Evolutionary conservation across 2,797 vertebrate species (phyloP).

Genomic region (Trachurus trachurus): DNA sequence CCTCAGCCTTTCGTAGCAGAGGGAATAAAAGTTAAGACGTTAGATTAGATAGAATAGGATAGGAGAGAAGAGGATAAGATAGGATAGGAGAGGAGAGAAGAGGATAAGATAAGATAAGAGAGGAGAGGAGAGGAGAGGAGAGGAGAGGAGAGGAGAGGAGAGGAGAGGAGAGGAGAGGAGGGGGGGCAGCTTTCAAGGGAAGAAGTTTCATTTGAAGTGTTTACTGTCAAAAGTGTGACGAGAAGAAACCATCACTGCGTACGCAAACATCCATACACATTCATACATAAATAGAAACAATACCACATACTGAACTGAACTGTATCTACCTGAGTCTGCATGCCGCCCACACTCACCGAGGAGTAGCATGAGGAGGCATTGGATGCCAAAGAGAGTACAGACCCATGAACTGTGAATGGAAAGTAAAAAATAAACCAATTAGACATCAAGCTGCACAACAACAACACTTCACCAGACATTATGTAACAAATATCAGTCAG

Average conservation of each 20-base stretch:
- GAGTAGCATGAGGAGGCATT: slow-evolving; percentile 96
- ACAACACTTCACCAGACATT: not conserved
- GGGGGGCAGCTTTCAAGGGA: slow-evolving; percentile 20
- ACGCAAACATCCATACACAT: slow-evolving; percentile 25
- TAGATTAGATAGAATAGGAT: slow-evolving; percentile 53
- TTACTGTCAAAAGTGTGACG: slow-evolving; percentile 24
- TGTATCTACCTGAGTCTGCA: slow-evolving; percentile 74
- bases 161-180: slow-evolving; percentile 2
- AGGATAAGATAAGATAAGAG: slow-evolving; percentile 6
- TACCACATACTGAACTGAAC: not conserved
- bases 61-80: slow-evolving; percentile 27
- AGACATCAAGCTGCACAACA: not conserved
- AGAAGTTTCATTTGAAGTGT: slow-evolving; percentile 20
- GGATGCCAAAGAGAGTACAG: slow-evolving; percentile 95
- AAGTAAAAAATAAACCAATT: slow-evolving; percentile 43
- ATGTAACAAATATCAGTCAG: not conserved
- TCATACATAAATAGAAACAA: slow-evolving; percentile 24
- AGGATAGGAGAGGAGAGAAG: not conserved
- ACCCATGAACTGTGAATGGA: slow-evolving; percentile 92
- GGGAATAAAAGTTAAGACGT: slow-evolving; percentile 68
- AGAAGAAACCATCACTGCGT: slow-evolving; percentile 32
- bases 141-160: slow-evolving; percentile 34
- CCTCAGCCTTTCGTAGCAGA: slow-evolving; percentile 79
- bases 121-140: slow-evolving; percentile 12
- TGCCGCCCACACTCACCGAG: slow-evolving; percentile 90